Evolutionary conservation across 2,113 vertebrate species (phyloP).

Genomic region (Zingel zingel): DNA sequence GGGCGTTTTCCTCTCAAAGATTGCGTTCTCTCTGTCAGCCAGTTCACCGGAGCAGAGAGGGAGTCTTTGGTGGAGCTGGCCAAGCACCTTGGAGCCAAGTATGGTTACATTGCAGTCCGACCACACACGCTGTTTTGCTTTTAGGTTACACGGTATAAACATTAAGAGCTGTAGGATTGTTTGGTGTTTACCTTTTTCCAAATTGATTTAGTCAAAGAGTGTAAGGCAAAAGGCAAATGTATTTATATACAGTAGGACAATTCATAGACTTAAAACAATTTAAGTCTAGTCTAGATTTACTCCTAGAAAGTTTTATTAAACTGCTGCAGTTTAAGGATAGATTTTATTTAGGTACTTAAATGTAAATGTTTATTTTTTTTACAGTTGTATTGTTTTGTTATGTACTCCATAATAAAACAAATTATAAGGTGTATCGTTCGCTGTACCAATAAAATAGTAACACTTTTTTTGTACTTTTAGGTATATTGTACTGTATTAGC

Average conservation of each 20-base stretch:
- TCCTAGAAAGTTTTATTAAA: too few relatives aligned
- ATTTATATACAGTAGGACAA: background rate
- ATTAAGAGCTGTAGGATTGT: background rate
- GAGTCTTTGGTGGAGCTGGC: constrained; percentile 92
- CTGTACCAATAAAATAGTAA: background rate
- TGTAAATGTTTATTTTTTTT: background rate
- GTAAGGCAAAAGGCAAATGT: background rate
- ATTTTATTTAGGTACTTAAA: too few relatives aligned
- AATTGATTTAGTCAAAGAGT: background rate
- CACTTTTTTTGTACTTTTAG: background rate
- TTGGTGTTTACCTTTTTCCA: background rate
- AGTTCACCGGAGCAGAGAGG: constrained; percentile 93
- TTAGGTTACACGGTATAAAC: background rate
- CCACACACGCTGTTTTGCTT: background rate
- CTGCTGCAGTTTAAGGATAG: too few relatives aligned
- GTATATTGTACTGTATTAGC: background rate
- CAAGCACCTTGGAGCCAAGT: constrained; percentile 93
- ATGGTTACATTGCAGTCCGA: constrained; percentile 34
- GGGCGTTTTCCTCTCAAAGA: constrained; percentile 86
- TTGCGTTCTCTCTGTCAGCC: constrained; percentile 95
- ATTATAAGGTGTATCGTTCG: too few relatives aligned
- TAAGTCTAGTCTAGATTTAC: too few relatives aligned
- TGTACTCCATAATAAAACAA: background rate
- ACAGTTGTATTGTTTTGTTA: background rate
- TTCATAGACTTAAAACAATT: background rate